phyloP scores from a whole-genome alignment of 2,113 vertebrate genomes.

The Galemys pyrenaicus region DNA sequence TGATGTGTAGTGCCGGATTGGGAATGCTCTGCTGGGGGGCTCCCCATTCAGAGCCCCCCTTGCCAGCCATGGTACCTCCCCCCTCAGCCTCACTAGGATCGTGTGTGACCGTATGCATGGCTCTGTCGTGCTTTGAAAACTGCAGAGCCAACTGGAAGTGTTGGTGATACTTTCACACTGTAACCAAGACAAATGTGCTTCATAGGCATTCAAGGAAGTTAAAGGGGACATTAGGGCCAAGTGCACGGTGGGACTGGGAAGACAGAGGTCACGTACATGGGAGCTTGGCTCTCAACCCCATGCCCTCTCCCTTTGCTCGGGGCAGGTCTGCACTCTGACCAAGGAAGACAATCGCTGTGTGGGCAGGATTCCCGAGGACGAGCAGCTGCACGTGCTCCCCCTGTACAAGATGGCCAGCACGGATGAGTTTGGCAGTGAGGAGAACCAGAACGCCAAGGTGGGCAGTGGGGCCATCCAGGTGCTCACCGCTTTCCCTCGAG shows the following conservation, averaged over 20 bases:
- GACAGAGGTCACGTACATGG: rapidly evolving
- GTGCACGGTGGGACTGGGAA: not conserved
- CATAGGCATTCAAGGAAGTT: not conserved
- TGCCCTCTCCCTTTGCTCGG: not conserved
- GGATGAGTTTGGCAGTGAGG: constrained; percentile 95
- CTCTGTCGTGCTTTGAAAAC: not conserved
- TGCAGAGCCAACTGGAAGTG: not conserved
- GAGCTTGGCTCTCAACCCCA: not conserved
- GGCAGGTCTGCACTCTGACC: constrained; percentile 96
- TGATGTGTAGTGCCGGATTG: rapidly evolving
- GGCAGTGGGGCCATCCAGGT: constrained; percentile 95
- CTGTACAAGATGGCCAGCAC: constrained; percentile 94
- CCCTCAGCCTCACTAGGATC: not conserved
- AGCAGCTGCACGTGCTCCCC: constrained; percentile 97
- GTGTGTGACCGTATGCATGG: not conserved
- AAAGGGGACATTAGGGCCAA: rapidly evolving
- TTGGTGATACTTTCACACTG: not conserved
- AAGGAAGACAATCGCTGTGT: constrained; percentile 97
- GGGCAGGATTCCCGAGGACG: constrained; percentile 92
- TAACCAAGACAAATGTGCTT: not conserved
- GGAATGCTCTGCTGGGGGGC: too few relatives aligned
- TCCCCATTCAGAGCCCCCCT: not conserved
- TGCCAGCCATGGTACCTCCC: not conserved
- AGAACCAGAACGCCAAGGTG: constrained; percentile 94
- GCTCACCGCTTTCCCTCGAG: constrained; percentile 93